A percentile compares a stretch with the other conserved stretches of the same genome.
These are phyloP conservation scores for Aurelia aurita DNA, from an alignment of 30 jellyfish, hydroid and myxozoan genomes.

Conservation along the genomic window DNA sequence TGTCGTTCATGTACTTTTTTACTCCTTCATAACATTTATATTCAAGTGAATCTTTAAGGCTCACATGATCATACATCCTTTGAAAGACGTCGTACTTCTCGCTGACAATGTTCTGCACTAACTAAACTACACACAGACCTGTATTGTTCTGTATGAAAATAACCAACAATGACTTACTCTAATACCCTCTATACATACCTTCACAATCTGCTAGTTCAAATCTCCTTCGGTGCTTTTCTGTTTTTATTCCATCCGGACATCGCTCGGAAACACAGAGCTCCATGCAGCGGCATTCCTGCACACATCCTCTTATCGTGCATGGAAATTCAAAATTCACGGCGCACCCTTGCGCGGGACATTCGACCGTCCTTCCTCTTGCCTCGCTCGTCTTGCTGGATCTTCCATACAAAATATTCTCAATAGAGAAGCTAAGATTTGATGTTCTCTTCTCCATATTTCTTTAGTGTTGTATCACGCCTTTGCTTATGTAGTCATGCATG, in stretches of 20 bases:
- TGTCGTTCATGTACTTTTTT: too few relatives aligned
- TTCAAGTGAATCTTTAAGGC: too few relatives aligned
- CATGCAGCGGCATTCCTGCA: constrained; percentile 22
- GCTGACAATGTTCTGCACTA: too few relatives aligned
- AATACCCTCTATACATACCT: not conserved
- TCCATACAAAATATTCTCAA: constrained; percentile 57
- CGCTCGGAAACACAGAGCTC: constrained; percentile 30
- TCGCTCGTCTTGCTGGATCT: constrained; percentile 32
- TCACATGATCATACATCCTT: too few relatives aligned
- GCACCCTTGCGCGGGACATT: constrained; percentile 7
- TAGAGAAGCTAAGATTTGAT: constrained; percentile 52
- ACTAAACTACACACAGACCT: too few relatives aligned
- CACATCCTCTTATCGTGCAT: constrained; percentile 37
- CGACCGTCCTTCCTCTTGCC: constrained; percentile 13
- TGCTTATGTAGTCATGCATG: not conserved
- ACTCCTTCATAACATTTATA: too few relatives aligned
- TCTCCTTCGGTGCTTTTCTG: constrained; percentile 23
- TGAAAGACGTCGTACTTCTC: too few relatives aligned
- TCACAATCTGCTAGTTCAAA: constrained; percentile 17
- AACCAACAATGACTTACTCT: too few relatives aligned
- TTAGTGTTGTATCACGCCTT: not conserved
- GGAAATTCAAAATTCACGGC: not conserved
- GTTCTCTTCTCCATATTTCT: constrained; percentile 24
- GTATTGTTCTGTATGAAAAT: too few relatives aligned
- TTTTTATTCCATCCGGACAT: constrained; percentile 11